Conservation (phyloP, 2,888 invertebrate genomes). For the Noctua comes region DNA sequence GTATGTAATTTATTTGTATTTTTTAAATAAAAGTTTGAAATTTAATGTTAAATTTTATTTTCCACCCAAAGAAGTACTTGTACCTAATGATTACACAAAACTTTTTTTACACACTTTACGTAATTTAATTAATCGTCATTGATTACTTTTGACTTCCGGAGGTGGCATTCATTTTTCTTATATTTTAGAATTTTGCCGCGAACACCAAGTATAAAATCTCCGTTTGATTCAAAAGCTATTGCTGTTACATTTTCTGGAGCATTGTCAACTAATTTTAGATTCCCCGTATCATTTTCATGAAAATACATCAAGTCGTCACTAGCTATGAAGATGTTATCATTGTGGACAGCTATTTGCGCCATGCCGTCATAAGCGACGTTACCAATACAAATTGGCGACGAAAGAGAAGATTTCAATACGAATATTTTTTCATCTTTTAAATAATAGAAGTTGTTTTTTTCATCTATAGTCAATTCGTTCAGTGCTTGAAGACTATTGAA, state of each 20-base stretch:
- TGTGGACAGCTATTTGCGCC: constrained; percentile 82
- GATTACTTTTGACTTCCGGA: constrained; percentile 49
- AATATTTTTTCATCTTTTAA: constrained; percentile 79
- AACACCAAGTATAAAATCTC: constrained; percentile 79
- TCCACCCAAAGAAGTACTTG: background rate
- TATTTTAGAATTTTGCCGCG: constrained; percentile 80
- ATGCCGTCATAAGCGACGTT: constrained; percentile 79
- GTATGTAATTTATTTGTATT: constrained; percentile 70
- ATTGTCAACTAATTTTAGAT: constrained; percentile 76
- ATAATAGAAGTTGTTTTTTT: constrained; percentile 83
- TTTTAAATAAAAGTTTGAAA: constrained; percentile 65
- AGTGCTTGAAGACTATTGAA: constrained; percentile 77
- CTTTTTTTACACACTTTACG: background rate
- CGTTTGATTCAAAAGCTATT: constrained; percentile 80
- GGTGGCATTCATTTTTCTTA: constrained; percentile 76
- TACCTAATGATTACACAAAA: background rate
- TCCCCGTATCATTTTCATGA: constrained; percentile 79
- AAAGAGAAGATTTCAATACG: constrained; percentile 75
- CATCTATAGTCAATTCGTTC: constrained; percentile 82
- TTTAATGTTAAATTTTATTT: constrained; percentile 12
- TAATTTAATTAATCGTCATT: constrained; percentile 25
- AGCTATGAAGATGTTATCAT: constrained; percentile 79
- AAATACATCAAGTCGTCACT: constrained; percentile 79
- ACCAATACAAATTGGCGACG: constrained; percentile 75
- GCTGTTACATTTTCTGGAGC: constrained; percentile 79